These are phyloP conservation scores for Apantesis nais DNA, from an alignment of 2,888 invertebrate species.

Conservation along the genomic window DNA sequence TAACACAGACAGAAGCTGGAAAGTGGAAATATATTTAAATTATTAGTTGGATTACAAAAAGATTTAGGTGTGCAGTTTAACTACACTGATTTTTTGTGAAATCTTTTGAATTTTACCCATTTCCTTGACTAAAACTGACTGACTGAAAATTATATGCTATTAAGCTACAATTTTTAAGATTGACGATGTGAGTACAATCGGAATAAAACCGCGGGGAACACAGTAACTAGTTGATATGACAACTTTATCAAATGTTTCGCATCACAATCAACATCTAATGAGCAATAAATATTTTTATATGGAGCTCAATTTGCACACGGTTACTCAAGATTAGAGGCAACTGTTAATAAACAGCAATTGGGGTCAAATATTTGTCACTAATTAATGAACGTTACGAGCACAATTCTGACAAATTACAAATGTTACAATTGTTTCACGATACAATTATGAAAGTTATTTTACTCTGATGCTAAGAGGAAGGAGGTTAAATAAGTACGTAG, in stretches of 20 bases:
- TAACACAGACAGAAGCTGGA: too few species aligned
- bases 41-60: too few species aligned
- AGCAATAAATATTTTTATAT: not conserved
- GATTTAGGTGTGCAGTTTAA: too few species aligned
- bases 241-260: not conserved
- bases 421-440: not conserved
- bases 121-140: too few species aligned
- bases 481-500: not conserved
- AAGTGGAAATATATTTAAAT: too few species aligned
- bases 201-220: not conserved
- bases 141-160: not conserved
- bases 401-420: not conserved
- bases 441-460: not conserved
- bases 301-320: not conserved
- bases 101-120: too few species aligned
- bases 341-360: conserved; percentile 5
- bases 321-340: conserved; percentile 1
- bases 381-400: not conserved
- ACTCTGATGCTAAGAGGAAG: not conserved
- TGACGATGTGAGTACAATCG: not conserved
- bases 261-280: not conserved
- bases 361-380: conserved; percentile 3
- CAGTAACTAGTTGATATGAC: not conserved
- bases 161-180: not conserved
- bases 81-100: too few species aligned